Base-by-base conservation (phyloP, 2,797 vertebrate species). In the Diplodus puntazzo region DNA sequence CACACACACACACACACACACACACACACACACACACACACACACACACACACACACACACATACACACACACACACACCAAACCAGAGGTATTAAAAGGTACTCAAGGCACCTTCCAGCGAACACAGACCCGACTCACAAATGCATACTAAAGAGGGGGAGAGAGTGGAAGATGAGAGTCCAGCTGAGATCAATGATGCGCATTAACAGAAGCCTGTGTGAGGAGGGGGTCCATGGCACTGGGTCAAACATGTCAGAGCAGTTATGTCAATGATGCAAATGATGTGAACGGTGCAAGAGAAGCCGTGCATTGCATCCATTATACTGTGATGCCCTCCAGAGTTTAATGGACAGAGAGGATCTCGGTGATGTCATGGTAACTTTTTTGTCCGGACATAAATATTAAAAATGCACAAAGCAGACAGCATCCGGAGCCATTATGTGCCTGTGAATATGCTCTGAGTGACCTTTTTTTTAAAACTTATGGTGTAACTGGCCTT, bases 161-260 rank as follows among this genome's bases (percentile, higher is more conserved):
- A n/a, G 18, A 17, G 54, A 10, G 49, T 27, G 63, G 34, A 17
- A 49, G 65, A 12, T 0, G 2, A 18, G 75, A 69, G 55, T 18
- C 14, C 25, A 62, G n/a, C 65, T 73, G 34, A 77, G 65, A 70
- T 79, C 69, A 78, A 73, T 73, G 52, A 80, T 62, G 70, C 58
- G 75, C 67, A 87, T 80, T 74, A 82, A 39, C 53, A 69, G 39
- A 75, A 49, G 50, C 53, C 57, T 69, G 73, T 45, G 18, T 48
- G 74, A 84, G 75, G 66, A 80, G 69, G 53, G 53, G 81, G 50
- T 68, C 62, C 75, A 49, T 2, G 42, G 34, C 79, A 85, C 79
- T 87, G 75, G 86, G 90, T 87, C 86, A 92, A 61, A 71, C 58
- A 75, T 87, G 87, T 90, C 89, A 85, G 65, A 66, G 11, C 66